Evolutionary conservation across 2,888 invertebrate genomes (phyloP).

Genomic region (Yponomeuta sedellus): DNA sequence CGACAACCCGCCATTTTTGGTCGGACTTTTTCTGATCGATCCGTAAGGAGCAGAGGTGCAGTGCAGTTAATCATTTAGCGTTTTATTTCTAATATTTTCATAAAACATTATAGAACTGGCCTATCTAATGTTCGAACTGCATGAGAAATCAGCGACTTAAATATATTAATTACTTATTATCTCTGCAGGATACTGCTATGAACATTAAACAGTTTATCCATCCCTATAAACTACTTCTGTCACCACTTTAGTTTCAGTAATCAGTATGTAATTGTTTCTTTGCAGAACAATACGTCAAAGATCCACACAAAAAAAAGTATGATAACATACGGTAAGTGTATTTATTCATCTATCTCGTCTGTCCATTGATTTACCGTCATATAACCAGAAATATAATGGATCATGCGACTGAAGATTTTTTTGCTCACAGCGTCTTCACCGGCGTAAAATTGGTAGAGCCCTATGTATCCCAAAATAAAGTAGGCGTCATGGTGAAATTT

Average conservation of each 20-base stretch:
- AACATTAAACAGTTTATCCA: too few species aligned
- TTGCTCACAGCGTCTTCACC: conserved; percentile 44
- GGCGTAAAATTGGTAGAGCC: conserved; percentile 57
- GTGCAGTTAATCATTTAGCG: too few species aligned
- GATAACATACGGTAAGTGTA: conserved; percentile 54
- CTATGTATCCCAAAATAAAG: conserved; percentile 42
- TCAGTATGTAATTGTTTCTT: conserved; percentile 23
- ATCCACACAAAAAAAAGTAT: conserved; percentile 42
- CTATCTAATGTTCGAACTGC: too few species aligned
- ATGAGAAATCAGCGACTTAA: too few species aligned
- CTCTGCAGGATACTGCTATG: too few species aligned
- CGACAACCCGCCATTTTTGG: too few species aligned
- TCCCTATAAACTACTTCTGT: background rate
- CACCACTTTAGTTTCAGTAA: background rate
- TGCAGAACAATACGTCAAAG: conserved; percentile 43
- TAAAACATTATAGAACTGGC: too few species aligned
- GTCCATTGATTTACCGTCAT: too few species aligned
- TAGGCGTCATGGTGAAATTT: conserved; percentile 51
- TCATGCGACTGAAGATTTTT: background rate
- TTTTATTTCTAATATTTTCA: too few species aligned
- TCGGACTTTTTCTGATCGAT: too few species aligned
- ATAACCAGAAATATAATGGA: background rate
- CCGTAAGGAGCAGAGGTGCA: too few species aligned
- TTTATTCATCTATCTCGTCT: background rate
- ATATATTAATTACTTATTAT: too few species aligned